These are phyloP conservation scores for Dromius quadrimaculatus DNA, from an alignment of 2,888 invertebrate species.

Conservation along the genomic window DNA sequence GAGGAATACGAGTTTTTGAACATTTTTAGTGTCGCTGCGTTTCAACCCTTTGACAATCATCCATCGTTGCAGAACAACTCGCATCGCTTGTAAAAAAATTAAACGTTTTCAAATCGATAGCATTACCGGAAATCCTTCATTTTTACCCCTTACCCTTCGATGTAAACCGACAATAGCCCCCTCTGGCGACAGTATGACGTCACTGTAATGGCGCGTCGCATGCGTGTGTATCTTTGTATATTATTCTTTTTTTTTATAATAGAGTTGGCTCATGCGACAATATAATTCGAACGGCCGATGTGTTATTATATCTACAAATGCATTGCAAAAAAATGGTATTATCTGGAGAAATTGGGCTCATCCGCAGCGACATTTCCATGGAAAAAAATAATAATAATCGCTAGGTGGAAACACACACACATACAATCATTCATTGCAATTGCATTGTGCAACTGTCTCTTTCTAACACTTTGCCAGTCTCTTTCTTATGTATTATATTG, in stretches of 20 bases:
- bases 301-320: constrained; percentile 37
- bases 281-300: constrained; percentile 38
- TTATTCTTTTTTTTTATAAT: constrained; percentile 39
- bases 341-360: constrained; percentile 48
- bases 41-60: no score
- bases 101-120: constrained; percentile 43
- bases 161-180: constrained; percentile 8
- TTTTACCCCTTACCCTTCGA: no score
- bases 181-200: constrained; percentile 18
- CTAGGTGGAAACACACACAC: not conserved
- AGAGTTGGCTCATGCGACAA: constrained; percentile 49
- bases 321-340: constrained; percentile 44
- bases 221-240: constrained; percentile 32
- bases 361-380: constrained; percentile 43
- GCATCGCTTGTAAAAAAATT: constrained; percentile 37
- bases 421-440: not conserved
- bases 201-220: constrained; percentile 32
- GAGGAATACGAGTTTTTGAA: no score
- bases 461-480: not conserved
- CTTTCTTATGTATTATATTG: constrained; percentile 24
- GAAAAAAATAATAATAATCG: constrained; percentile 42
- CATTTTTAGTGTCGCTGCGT: no score
- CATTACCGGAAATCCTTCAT: constrained; percentile 38
- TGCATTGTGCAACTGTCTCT: not conserved
- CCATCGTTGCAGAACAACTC: constrained; percentile 17